A percentile compares a stretch with the other conserved stretches of the same genome.
Evolutionary conservation across 2,888 invertebrate genomes (phyloP).

Genomic region (Actias luna): DNA sequence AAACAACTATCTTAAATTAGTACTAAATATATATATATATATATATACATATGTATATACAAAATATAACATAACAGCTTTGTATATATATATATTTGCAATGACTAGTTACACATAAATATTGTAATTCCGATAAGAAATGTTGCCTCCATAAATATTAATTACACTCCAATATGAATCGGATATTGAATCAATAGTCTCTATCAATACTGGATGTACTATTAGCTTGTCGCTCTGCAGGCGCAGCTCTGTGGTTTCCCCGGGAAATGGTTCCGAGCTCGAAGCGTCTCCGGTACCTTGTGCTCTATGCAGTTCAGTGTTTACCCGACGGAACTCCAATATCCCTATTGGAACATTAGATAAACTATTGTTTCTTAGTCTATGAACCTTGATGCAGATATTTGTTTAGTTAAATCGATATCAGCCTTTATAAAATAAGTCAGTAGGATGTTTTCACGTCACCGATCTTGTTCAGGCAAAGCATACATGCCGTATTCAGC

Average conservation of each 20-base stretch:
- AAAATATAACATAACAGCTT: no score
- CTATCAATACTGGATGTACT: background rate
- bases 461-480: no score
- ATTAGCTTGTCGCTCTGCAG: constrained; percentile 1
- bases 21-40: no score
- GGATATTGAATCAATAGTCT: background rate
- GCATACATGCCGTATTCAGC: no score
- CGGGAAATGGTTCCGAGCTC: constrained; percentile 4
- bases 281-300: background rate
- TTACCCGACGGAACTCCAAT: background rate
- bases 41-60: no score
- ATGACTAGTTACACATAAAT: background rate
- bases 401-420: background rate
- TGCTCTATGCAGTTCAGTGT: background rate
- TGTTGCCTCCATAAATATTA: background rate
- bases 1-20: background rate
- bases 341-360: background rate
- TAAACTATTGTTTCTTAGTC: background rate
- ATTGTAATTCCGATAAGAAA: background rate
- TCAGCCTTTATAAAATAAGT: background rate
- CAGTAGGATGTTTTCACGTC: no score
- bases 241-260: background rate
- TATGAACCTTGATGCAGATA: background rate
- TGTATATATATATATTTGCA: background rate
- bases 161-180: background rate